Base-by-base conservation (phyloP, 2,797 vertebrate species). In the Malacoctenus gilli region DNA sequence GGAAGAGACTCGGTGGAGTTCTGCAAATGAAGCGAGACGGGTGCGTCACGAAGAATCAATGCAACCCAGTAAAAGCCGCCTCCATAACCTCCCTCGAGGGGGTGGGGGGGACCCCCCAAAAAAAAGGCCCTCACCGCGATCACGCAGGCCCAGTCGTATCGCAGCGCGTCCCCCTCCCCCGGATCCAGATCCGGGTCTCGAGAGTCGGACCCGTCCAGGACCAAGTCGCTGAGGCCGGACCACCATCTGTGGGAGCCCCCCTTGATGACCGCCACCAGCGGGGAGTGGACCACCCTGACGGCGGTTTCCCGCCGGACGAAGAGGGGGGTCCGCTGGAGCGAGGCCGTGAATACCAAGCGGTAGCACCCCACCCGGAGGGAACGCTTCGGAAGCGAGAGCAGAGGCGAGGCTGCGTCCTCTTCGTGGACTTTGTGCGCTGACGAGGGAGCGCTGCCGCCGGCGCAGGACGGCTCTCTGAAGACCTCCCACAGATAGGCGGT, bases 201-300 rank as follows among this genome's bases (percentile, higher is more conserved):
- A 12, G 92, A 94, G 6, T 87, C 72, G 2, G 82, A 85, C 37
- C 90, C 93, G 38, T 94, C 91, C 72, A 94, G 66, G 42, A 88
- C 12, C 1, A 94, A 83, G 49, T 93, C 83, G n/a, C 35, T 73
- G 19, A 72, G 13, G 32, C 53, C 75, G 44, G 90, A 68, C 88
- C 92, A 92, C 23, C 85, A 38, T 75, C 88, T 84, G 48, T 82
- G 70, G 1, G 90, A 89, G 5, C 93, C 93, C 39, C 93, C 93
- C 53, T 79, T 84, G 56, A 94, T 93, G 31, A 87, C 23, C 9
- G 92, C 84, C 9, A 91, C 82, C 40, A 93, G 59, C 0, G 75
- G 72, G 28, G 90, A 91, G 51, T 87, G 77, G 22, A 82, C 55
- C 30, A 93, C 92, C 3, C 78, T 81, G 12, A 94, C 22, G 14